Percentiles rank a stretch among this genome's conserved stretches.
Evolutionary conservation across 2,888 invertebrate species (phyloP).

Genomic region (Diplazon laetatorius): DNA sequence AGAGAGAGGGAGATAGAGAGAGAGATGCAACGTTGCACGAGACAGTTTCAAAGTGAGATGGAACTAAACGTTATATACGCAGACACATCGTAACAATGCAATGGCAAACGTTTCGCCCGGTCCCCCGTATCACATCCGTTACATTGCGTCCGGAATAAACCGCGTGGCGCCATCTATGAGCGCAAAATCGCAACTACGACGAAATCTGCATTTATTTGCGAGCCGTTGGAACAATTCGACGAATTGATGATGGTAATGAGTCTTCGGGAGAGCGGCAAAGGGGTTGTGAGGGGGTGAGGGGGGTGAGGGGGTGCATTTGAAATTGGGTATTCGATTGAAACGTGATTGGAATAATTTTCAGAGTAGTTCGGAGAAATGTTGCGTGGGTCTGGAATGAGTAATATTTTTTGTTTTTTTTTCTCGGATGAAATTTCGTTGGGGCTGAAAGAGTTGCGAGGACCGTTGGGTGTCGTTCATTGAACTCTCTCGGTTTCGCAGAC

Average conservation of each 20-base stretch:
- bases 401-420: not conserved
- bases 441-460: no score
- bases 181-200: conserved; percentile 66
- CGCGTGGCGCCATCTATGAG: conserved; percentile 61
- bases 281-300: no score
- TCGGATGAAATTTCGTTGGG: no score
- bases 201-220: conserved; percentile 56
- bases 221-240: conserved; percentile 52
- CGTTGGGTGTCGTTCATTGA: conserved; percentile 7
- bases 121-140: conserved; percentile 16
- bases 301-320: no score
- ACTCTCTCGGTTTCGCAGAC: not conserved
- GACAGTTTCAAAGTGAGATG: conserved; percentile 5
- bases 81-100: conserved; percentile 54
- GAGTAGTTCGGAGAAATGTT: not conserved
- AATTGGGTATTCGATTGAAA: not conserved
- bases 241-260: conserved; percentile 39
- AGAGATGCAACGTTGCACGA: not conserved
- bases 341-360: not conserved
- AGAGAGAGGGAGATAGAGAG: not conserved
- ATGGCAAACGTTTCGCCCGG: conserved; percentile 41
- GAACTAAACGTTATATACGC: conserved; percentile 57
- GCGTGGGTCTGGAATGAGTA: not conserved
- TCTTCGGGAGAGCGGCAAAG: not conserved
- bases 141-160: no score